Evolutionary conservation across 2,113 vertebrate species (phyloP), one percentile per base, ranked within the genome.

Genomic region (Nerophis ophidion): DNA sequence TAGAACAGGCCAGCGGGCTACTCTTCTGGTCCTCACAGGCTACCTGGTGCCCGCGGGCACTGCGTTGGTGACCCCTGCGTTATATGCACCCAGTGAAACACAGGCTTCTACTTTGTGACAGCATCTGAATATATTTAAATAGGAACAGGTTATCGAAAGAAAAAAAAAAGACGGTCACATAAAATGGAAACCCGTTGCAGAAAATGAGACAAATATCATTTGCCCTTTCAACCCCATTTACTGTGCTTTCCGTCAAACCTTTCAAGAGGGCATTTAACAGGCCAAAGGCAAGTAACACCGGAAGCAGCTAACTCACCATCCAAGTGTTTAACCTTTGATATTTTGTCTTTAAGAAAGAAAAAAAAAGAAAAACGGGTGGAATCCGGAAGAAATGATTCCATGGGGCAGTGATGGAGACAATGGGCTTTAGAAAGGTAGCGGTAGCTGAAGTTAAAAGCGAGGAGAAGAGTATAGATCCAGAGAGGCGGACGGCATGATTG

Each of bases 311-410:
- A 40, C 63, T 69, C 68, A 69, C 65, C 70, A 74, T 74, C 70
- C 45, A 57, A 65, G 63, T 33, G 2, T 16, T 68, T 69, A 80
- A 71, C 75, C 72, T 83, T 78, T 79, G 16, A 74, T 77, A 82
- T 72, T 61, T 65, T 55, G 53, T 9, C 69, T 70, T 79, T 64
- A 75, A 74, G 68, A 35, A 17, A 48, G 59, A 48, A 71, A 81
- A 9, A 9, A 77, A 67, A 85, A 81, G 84, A 65, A 62, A 56
- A 12, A 26, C 2, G 2, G 26, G 26, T 26, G 26, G 26, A 26
- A 26, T 26, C 26, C 35, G 1, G 60, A 70, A 72, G 66, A 78
- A 82, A 77, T 60, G 48, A 72, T 56, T 77, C 57, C 33, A 8
- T 63, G 34, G 55, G 17, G 42, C 56, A 48, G 38, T 66, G 62